Percentiles rank a stretch among this genome's conserved stretches.
These are phyloP conservation scores for Thunnus albacares DNA, from an alignment of 2,797 vertebrate species.

Conservation along the genomic window DNA sequence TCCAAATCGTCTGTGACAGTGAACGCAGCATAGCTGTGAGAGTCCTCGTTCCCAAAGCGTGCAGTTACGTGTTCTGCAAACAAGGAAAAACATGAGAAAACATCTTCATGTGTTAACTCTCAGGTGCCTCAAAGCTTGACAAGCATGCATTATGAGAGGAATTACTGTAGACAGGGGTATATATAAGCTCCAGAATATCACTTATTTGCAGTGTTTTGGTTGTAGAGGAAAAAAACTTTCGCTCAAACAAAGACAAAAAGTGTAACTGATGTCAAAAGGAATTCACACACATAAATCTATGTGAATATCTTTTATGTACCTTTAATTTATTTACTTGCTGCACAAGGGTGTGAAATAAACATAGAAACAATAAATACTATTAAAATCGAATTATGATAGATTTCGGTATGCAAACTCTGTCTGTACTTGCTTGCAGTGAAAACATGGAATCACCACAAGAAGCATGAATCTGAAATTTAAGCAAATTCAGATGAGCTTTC, in stretches of 20 bases:
- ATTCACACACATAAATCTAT: no score
- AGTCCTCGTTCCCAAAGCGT: conserved; percentile 90
- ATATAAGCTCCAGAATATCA: neutral
- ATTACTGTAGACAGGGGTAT: neutral
- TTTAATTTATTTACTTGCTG: neutral
- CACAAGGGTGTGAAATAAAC: neutral
- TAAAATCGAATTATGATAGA: neutral
- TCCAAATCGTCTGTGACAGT: conserved; percentile 74
- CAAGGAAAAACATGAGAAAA: neutral
- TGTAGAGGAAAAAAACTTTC: neutral
- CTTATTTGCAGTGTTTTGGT: neutral
- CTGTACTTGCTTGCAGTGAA: neutral
- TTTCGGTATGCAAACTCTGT: neutral
- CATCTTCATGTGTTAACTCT: neutral
- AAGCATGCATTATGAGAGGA: neutral
- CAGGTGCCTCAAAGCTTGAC: neutral
- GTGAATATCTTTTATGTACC: neutral
- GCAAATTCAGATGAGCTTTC: neutral
- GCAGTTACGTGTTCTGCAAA: conserved; percentile 88
- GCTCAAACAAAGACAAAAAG: neutral
- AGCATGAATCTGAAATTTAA: neutral
- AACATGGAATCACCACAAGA: no score
- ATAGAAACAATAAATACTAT: neutral
- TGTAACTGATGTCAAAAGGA: neutral
- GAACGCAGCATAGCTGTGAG: conserved; percentile 89